These are phyloP conservation scores for Promerops cafer DNA, from an alignment of 2,113 vertebrate genomes.

Conservation along the genomic window DNA sequence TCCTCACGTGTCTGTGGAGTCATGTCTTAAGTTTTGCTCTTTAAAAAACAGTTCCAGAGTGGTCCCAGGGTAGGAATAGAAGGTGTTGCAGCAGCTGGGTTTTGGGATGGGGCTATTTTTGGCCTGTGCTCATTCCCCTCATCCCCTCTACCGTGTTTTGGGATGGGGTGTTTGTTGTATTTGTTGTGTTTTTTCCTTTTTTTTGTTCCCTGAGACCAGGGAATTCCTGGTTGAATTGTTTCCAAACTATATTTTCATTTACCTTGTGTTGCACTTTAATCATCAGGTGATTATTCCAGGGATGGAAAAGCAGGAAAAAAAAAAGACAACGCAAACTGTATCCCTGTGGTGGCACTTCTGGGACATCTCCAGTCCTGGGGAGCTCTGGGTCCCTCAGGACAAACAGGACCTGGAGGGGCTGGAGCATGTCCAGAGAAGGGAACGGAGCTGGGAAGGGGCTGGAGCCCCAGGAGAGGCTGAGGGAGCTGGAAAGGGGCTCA, in stretches of 20 bases:
- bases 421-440: rapidly evolving
- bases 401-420: background rate
- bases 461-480: background rate
- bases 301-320: background rate
- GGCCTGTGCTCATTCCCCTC: background rate
- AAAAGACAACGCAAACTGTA: background rate
- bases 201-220: background rate
- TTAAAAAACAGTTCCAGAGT: background rate
- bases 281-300: background rate
- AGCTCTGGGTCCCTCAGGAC: background rate
- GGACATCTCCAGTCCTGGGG: background rate
- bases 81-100: background rate
- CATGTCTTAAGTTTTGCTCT: background rate
- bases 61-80: background rate
- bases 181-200: background rate
- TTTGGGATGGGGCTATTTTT: background rate
- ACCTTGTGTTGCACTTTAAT: background rate
- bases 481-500: background rate
- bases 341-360: background rate
- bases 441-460: background rate
- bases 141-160: background rate
- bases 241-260: background rate
- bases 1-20: rapidly evolving
- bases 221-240: background rate
- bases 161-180: background rate